These are phyloP conservation scores for Spisula solida DNA, from an alignment of 2,888 invertebrate genomes.

Conservation along the genomic window DNA sequence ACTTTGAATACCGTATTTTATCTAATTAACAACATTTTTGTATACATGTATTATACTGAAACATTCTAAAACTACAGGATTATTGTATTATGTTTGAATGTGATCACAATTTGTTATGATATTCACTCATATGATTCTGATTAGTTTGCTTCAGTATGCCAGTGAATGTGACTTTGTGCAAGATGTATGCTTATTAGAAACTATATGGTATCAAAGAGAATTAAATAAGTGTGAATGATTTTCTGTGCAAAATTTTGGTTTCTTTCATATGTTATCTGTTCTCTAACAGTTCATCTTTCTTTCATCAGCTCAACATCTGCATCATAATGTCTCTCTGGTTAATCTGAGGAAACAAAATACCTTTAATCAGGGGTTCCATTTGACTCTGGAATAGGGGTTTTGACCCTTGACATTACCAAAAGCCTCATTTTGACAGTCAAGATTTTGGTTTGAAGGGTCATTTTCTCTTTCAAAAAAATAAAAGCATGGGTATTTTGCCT, in stretches of 20 bases:
- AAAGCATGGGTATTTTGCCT: no score
- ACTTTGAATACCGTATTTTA: not conserved
- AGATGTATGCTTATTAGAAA: not conserved
- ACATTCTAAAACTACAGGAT: not conserved
- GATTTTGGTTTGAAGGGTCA: no score
- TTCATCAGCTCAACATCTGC: slow-evolving; percentile 2
- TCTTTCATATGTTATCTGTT: not conserved
- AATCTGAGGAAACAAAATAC: not conserved
- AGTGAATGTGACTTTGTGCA: not conserved
- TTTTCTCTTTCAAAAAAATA: no score
- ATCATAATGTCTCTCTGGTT: not conserved
- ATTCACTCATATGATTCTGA: not conserved
- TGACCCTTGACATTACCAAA: no score
- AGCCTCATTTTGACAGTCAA: no score
- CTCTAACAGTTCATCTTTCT: not conserved
- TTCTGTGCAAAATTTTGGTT: slow-evolving; percentile 15
- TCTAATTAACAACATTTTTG: not conserved
- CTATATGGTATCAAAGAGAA: not conserved
- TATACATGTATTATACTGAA: not conserved
- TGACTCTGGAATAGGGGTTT: no score
- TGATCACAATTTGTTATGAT: not conserved
- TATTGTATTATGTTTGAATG: not conserved
- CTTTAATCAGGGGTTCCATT: no score
- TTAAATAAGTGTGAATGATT: slow-evolving; percentile 16
- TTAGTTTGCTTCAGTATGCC: not conserved